Evolutionary conservation across 1,140 invertebrate species (phyloP), one percentile per base, ranked within the genome.

Genomic region (Propsilocerus akamusi): DNA sequence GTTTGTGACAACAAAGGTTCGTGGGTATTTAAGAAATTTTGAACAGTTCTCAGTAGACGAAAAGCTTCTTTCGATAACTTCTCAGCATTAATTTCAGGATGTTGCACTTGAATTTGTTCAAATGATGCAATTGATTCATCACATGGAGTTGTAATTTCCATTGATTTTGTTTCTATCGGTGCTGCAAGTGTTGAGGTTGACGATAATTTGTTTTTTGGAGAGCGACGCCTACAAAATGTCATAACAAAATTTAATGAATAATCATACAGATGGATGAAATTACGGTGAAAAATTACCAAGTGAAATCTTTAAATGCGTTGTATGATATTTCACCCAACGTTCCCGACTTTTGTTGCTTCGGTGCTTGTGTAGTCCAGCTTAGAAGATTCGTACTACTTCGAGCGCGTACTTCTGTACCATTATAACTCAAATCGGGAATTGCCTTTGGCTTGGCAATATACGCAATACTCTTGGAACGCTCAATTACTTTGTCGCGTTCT

Each of bases 31-130:
- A 81, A 54, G 14, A 82, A 59, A 11, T 79, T 81, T 52, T 80
- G 74, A 28, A 78, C 74, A 5, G 77, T 81, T 52, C 78, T 67
- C 54, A 77, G 68, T 46, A 81, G 63, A 26, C 76, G 69, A 52
- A 77, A 81, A 10, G 78, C 77, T 63, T 81, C 78, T 54, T 79
- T 72, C 0, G 78, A 73, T 7, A 82, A 58, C 60, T 80, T 81
- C 49, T 78, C 74, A 1, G 75, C 73, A n/a, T 73, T 68, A 8
- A 74, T 63, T 50, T 73, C 71, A 14, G 2, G 65, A 62, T 46
- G 65, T 54, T 0, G 62, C 8, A 25, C 66, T 61, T 17, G 24
- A 25, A 37, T 7, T 26, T 49, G 37, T 26, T 34, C 20, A 34
- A 41, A 30, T 30, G 6, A 12, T 30, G 28, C 46, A 47, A 22